phyloP scores from a whole-genome alignment of 2,888 invertebrate species.

The Masnerella sp. region DNA sequence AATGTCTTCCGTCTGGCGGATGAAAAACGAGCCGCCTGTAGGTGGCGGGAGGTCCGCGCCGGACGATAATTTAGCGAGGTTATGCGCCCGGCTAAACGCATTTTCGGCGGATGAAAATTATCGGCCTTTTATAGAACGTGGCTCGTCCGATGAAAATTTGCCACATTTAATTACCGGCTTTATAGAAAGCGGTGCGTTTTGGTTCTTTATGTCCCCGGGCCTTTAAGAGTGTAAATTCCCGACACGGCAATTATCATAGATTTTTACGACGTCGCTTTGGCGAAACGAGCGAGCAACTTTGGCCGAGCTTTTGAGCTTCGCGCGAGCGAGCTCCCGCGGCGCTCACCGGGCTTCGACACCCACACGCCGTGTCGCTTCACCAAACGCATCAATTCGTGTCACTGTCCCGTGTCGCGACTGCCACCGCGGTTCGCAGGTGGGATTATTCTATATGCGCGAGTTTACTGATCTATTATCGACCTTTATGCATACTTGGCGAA shows the following conservation, averaged over 20 bases:
- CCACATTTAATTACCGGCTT: slow-evolving; percentile 40
- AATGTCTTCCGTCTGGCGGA: slow-evolving; percentile 65
- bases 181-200: slow-evolving; percentile 29
- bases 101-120: slow-evolving; percentile 46
- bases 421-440: no score
- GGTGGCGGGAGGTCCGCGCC: slow-evolving; percentile 71
- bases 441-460: no score
- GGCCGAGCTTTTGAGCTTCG: slow-evolving; percentile 43
- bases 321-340: slow-evolving; percentile 68
- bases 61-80: slow-evolving; percentile 73
- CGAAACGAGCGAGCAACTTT: slow-evolving; percentile 38
- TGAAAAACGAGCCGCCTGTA: slow-evolving; percentile 70
- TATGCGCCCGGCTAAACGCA: slow-evolving; percentile 65
- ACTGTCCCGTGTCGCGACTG: slow-evolving; percentile 23
- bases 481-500: no score
- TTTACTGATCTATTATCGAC: no score
- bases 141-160: slow-evolving; percentile 36
- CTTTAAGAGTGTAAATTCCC: slow-evolving; percentile 32
- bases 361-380: slow-evolving; percentile 76
- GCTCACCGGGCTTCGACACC: slow-evolving; percentile 76
- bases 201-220: slow-evolving; percentile 17
- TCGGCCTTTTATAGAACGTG: slow-evolving; percentile 38
- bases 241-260: slow-evolving; percentile 41
- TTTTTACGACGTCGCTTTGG: slow-evolving; percentile 46
- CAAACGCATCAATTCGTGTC: slow-evolving; percentile 72